Base-by-base conservation (phyloP, 2,797 vertebrate genomes). In the Sebastes iracundus region DNA sequence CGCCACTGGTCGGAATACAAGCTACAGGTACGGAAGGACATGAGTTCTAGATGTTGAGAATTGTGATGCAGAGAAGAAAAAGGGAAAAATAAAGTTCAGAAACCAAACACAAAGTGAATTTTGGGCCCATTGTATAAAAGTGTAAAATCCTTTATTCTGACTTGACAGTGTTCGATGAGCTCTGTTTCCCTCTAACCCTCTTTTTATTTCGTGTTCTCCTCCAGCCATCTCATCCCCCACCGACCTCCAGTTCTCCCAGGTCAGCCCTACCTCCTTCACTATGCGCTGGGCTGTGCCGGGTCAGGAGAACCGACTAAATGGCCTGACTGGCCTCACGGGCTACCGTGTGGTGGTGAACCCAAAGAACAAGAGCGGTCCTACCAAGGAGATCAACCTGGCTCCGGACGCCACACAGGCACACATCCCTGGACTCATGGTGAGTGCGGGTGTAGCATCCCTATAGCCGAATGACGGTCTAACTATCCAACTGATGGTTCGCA, bases 371-470 rank as follows among this genome's bases (percentile, higher is more conserved):
- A 96, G 95, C 0, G 97, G 97, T 6, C 96, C 97, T 0, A 95
- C 96, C 90, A 99, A 98, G 77, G 97, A 99, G 91, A 95, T 99
- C 76, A 97, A 97, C 77, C 92, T 99, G 77, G 93, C 97, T 66
- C 98, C 98, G 0, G 97, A 99, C 78, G 93, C 96, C 64, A 96
- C 96, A 0, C 96, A 96, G 35, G 97, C 96, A 58, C 93, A 96
- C 1, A 93, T 99, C 70, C 93, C 97, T 16, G 97, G 98, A 86
- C 95, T 99, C 60, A 98, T 99, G 98, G 99, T 99, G 95, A 95
- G 86, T 75, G 13, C 25, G 49, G 46, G 18, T 49, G 46, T 49
- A 49, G 46, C 46, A 49, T 49, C 46, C 35, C 46, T 18, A 7
- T 46, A 7, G 16, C 46, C 18, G 42, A 46, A 46, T 46, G 42